Evolutionary conservation across 2,888 invertebrate genomes (phyloP).

Genomic region (Drosophila barbarae): DNA sequence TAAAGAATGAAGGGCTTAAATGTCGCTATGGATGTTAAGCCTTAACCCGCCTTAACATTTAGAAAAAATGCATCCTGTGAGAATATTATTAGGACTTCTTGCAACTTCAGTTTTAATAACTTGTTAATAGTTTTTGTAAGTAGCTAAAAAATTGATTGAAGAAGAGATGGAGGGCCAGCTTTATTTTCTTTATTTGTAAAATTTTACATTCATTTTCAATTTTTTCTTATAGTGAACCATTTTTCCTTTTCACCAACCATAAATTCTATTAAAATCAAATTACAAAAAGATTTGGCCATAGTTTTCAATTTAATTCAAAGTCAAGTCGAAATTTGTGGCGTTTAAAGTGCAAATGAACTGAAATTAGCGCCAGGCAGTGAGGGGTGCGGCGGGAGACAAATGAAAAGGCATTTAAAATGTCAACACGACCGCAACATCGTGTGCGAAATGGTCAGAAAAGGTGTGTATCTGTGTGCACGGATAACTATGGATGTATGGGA

Average conservation of each 20-base stretch:
- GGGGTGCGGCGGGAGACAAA: slow-evolving; percentile 50
- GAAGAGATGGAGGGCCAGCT: background rate
- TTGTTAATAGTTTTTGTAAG: background rate
- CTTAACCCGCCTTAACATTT: too few relatives aligned
- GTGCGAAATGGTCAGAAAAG: slow-evolving; percentile 71
- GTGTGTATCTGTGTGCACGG: slow-evolving; percentile 45
- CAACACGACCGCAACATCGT: slow-evolving; percentile 73
- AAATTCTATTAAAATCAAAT: background rate
- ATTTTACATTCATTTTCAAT: background rate
- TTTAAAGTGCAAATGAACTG: slow-evolving; percentile 63
- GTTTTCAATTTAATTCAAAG: slow-evolving; percentile 53
- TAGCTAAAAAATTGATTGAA: background rate
- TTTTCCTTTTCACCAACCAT: too few relatives aligned
- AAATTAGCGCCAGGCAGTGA: slow-evolving; percentile 61
- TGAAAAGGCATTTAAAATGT: slow-evolving; percentile 74
- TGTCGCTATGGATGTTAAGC: slow-evolving; percentile 33
- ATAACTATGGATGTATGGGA: slow-evolving; percentile 10
- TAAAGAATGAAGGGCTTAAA: slow-evolving; percentile 36
- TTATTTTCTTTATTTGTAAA: background rate
- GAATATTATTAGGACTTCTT: too few relatives aligned
- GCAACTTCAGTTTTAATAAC: background rate
- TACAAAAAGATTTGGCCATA: slow-evolving; percentile 18
- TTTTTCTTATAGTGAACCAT: too few relatives aligned
- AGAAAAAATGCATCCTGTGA: background rate
- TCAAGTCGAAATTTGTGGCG: slow-evolving; percentile 51